Evolutionary conservation across 2,888 invertebrate genomes (phyloP).

Genomic region (Ligdia adustata): DNA sequence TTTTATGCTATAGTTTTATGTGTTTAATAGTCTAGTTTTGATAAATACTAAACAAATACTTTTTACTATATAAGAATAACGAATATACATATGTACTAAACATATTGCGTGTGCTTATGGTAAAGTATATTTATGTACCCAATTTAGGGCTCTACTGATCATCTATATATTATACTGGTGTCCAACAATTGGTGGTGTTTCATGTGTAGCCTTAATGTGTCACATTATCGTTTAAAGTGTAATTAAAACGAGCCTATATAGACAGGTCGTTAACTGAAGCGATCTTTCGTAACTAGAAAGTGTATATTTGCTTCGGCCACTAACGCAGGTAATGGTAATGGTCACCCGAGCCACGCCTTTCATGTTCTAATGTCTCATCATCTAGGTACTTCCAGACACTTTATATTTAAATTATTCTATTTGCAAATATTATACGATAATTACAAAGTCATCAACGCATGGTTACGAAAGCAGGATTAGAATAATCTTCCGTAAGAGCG

Average conservation of each 20-base stretch:
- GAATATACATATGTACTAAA: too few species aligned
- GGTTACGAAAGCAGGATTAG: conserved; percentile 44
- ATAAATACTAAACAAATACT: too few species aligned
- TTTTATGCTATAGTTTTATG: too few species aligned
- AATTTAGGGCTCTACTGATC: too few species aligned
- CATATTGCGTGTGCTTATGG: too few species aligned
- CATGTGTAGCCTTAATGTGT: conserved; percentile 60
- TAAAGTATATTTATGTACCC: too few species aligned
- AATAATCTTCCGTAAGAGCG: conserved; percentile 48
- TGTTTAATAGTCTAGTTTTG: too few species aligned
- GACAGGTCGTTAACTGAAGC: conserved; percentile 68
- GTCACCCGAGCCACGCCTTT: conserved; percentile 12
- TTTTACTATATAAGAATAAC: too few species aligned
- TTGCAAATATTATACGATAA: conserved; percentile 21
- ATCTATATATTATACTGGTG: too few species aligned
- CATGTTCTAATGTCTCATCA: conserved; percentile 10
- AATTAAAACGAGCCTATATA: conserved; percentile 65
- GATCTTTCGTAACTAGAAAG: conserved; percentile 78
- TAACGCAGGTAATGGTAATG: conserved; percentile 29
- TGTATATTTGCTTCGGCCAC: conserved; percentile 49
- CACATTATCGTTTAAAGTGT: conserved; percentile 49
- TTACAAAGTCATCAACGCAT: conserved; percentile 26
- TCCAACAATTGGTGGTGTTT: too few species aligned
- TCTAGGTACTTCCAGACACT: conserved; percentile 1
- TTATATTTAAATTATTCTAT: conserved; percentile 28